Percentiles rank a stretch among this genome's conserved stretches.
These are phyloP conservation scores for Anoplius nigerrimus DNA, from an alignment of 2,888 invertebrate genomes.

Conservation along the genomic window DNA sequence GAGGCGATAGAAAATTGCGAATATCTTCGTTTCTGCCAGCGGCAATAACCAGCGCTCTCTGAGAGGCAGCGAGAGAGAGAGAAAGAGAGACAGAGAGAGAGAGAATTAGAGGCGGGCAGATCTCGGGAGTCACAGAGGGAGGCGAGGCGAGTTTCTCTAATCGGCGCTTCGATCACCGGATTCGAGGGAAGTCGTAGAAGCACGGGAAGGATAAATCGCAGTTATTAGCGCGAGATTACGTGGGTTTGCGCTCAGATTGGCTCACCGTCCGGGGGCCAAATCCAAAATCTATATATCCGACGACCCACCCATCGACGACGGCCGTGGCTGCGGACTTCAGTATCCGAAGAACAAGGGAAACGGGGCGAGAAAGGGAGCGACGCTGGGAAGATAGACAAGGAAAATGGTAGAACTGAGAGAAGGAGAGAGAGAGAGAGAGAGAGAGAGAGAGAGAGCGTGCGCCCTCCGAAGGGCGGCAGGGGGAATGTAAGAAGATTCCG, in stretches of 20 bases:
- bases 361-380: slow-evolving; percentile 3
- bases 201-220: slow-evolving; percentile 71
- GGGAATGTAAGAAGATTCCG: slow-evolving; percentile 74
- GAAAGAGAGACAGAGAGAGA: neutral
- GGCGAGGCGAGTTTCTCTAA: slow-evolving; percentile 33
- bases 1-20: no score
- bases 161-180: slow-evolving; percentile 47
- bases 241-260: slow-evolving; percentile 65
- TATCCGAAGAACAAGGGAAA: neutral
- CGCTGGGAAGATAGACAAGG: slow-evolving; percentile 11
- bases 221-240: slow-evolving; percentile 75
- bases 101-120: neutral
- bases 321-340: slow-evolving; percentile 9
- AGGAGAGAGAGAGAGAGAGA: neutral
- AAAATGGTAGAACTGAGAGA: slow-evolving; percentile 1
- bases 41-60: no score
- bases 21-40: no score
- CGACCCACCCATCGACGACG: slow-evolving; percentile 8
- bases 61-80: neutral
- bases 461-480: slow-evolving; percentile 29
- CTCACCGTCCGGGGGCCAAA: slow-evolving; percentile 55
- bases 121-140: neutral
- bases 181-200: slow-evolving; percentile 47
- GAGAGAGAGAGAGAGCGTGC: slow-evolving; percentile 9
- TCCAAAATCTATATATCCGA: slow-evolving; percentile 71